Base-by-base conservation (phyloP, 2,113 vertebrate genomes). In the Corythornis vintsioides region DNA sequence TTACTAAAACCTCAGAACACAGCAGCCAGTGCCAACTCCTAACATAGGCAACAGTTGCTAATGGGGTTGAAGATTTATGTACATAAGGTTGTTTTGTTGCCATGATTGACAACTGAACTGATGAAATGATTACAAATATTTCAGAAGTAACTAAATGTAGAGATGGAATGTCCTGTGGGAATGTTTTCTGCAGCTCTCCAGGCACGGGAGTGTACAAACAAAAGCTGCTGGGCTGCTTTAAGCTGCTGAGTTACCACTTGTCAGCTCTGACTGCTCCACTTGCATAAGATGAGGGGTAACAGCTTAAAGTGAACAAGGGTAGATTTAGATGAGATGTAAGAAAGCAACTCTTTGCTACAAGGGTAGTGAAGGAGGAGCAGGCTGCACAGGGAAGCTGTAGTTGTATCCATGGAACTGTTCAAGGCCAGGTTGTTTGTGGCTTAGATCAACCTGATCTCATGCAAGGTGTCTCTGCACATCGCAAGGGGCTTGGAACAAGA, bases 181-280 rank as follows among this genome's bases (percentile, higher is more conserved):
- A 53, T 29, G 13, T 79, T 91, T 91, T 84, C 45, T 83, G 55
- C 26, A 80, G 45, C 29, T 89, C 1, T 42, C 20, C 40, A 72
- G n/a, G 35, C 35, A 11, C 69, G 29, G 72, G 75, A 91, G 67
- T 4, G 0, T 63, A 56, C 0, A 0, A 53, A 53, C 0, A 4
- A 80, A 65, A 66, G 24, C 76, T 80, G 3, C 31, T 43, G 72
- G 14, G 12, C 75, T 94, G 40, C 55, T 85, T 78, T 64, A 75
- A 83, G 75, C 29, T 89, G 13, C 40, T 71, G 55, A 72, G 21
- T 71, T 92, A 14, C 38, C 15, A 31, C 66, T 86, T 93, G 63
- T 76, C 56, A 50, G 79, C n/a, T 85, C 25, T 76, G 29, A 13
- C 40, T 69, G 55, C 26, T 75, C 57, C 72, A 4, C 42, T 86